Percentiles rank a stretch among this genome's conserved stretches.
phyloP scores from a whole-genome alignment of 2,797 vertebrate genomes.

The Rousettus madagascariensis region DNA sequence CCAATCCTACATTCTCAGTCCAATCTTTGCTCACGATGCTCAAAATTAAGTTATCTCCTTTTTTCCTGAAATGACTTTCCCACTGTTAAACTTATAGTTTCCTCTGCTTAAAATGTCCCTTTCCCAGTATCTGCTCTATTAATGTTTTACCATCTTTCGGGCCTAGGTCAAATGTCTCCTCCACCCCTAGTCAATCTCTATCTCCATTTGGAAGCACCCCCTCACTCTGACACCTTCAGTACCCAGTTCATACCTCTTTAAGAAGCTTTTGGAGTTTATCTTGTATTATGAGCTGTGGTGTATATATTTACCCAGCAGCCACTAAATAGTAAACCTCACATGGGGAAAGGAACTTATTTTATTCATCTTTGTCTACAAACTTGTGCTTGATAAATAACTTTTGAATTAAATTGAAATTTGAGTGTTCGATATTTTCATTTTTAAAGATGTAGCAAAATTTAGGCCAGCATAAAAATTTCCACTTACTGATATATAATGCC shows the following conservation, averaged over 20 bases:
- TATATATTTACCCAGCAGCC: neutral
- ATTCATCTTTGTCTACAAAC: neutral
- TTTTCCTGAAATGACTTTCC: slow-evolving; percentile 24
- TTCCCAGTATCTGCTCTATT: neutral
- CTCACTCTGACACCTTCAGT: no score
- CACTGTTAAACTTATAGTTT: neutral
- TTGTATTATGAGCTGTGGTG: neutral
- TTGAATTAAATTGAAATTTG: slow-evolving; percentile 40
- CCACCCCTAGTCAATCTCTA: neutral
- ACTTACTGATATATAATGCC: slow-evolving; percentile 20
- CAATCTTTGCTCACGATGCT: neutral
- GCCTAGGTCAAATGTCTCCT: neutral
- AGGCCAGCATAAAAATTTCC: slow-evolving; percentile 54
- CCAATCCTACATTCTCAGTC: neutral
- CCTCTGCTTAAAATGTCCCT: neutral
- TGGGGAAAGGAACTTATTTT: neutral
- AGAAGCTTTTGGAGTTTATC: neutral
- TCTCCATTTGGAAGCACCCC: neutral
- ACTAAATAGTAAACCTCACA: neutral
- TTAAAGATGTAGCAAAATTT: slow-evolving; percentile 55
- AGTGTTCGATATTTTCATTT: slow-evolving; percentile 1
- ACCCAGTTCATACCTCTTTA: neutral
- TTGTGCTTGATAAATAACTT: slow-evolving; percentile 15
- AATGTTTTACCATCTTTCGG: neutral
- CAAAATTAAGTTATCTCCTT: neutral